Conservation (phyloP, 2,797 vertebrate species). For the Acridotheres tristis region DNA sequence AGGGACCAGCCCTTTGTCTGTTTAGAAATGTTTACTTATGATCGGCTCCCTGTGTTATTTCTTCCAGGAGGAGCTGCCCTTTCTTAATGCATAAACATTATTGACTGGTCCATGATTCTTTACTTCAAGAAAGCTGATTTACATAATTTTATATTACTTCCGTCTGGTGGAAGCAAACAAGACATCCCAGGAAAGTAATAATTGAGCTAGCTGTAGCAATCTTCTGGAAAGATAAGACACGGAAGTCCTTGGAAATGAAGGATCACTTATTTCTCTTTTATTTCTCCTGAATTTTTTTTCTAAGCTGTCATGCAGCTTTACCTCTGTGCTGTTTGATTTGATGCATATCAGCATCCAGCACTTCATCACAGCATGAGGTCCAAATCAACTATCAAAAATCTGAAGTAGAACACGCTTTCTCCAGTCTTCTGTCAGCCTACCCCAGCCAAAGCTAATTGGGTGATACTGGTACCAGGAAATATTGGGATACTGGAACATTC, state of each 20-base stretch:
- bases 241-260: conserved; percentile 52
- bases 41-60: conserved; percentile 86
- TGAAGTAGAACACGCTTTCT: neutral
- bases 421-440: neutral
- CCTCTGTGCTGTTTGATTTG: conserved; percentile 23
- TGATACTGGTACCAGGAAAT: neutral
- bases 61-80: conserved; percentile 96
- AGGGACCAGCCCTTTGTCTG: conserved; percentile 82
- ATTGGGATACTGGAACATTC: neutral
- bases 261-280: conserved; percentile 42
- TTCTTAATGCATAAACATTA: conserved; percentile 95
- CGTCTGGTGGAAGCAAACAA: conserved; percentile 80
- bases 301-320: conserved; percentile 18
- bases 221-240: conserved; percentile 61
- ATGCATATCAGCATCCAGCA: conserved; percentile 17
- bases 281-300: neutral
- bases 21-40: conserved; percentile 80
- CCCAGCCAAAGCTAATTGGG: neutral
- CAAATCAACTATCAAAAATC: conserved; percentile 39
- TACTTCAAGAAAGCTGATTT: conserved; percentile 89
- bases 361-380: conserved; percentile 18
- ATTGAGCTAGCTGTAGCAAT: conserved; percentile 68
- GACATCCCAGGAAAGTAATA: conserved; percentile 74
- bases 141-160: conserved; percentile 91
- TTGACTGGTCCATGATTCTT: conserved; percentile 87